A percentile compares a stretch with the other conserved stretches of the same genome.
phyloP scores from a whole-genome alignment of 2,113 vertebrate genomes.

The Phaethon lepturus region DNA sequence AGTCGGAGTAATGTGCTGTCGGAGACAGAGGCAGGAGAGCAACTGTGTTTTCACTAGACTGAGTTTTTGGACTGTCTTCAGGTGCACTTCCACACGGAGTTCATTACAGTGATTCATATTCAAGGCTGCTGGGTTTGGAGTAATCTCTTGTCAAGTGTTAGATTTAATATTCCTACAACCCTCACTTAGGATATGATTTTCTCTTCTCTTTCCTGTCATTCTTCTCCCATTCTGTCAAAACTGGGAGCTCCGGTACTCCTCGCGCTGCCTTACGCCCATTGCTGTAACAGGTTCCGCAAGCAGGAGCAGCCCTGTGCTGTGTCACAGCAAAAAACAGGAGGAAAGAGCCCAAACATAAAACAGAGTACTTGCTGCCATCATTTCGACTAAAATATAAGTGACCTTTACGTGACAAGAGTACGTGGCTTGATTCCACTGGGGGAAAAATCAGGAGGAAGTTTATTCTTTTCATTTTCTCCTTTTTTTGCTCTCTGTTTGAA shows the following conservation, averaged over 20 bases:
- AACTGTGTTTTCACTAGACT: background rate
- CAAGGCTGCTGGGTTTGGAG: slow-evolving; percentile 14
- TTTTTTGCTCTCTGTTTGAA: background rate
- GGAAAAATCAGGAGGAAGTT: background rate
- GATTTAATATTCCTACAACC: slow-evolving; percentile 40
- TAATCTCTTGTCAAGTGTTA: slow-evolving; percentile 26
- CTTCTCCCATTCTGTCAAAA: background rate
- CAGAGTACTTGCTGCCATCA: background rate
- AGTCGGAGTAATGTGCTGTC: background rate
- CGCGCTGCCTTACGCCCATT: accelerated
- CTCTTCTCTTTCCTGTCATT: background rate
- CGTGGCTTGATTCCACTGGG: background rate
- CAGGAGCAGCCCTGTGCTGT: background rate
- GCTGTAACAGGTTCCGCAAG: background rate
- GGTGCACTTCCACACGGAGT: background rate
- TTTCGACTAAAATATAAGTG: background rate
- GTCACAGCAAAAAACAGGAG: background rate
- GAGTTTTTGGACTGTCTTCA: background rate
- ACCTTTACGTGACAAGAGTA: slow-evolving; percentile 7
- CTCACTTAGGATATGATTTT: background rate
- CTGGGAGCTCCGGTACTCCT: accelerated
- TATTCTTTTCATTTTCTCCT: background rate
- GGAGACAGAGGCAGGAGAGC: background rate
- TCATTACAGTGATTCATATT: slow-evolving; percentile 54
- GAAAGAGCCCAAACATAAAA: background rate